A percentile compares a stretch with the other conserved stretches of the same genome.
Conservation (phyloP, 1,140 invertebrate species). For the Brachionus manjavacas region DNA sequence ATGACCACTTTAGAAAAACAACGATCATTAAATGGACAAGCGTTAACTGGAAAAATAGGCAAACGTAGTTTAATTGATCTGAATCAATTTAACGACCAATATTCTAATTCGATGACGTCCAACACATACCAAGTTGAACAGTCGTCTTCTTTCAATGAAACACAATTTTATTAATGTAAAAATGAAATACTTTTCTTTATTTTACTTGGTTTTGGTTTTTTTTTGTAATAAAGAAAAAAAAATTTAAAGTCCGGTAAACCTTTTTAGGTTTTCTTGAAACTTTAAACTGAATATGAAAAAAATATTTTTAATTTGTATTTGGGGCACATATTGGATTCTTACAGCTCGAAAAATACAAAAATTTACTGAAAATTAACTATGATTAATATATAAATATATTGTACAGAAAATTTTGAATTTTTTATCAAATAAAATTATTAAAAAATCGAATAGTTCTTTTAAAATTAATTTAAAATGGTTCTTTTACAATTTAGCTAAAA, state of each 20-base stretch:
- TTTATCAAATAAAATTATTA: not conserved
- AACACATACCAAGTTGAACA: not conserved
- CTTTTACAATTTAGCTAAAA: too few species aligned
- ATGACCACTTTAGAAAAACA: constrained; percentile 13
- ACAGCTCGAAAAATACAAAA: not conserved
- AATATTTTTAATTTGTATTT: not conserved
- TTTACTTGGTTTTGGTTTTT: constrained; percentile 21
- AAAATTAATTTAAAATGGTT: too few species aligned
- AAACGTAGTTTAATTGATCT: constrained; percentile 25
- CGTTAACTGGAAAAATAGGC: not conserved
- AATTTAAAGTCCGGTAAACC: constrained; percentile 1
- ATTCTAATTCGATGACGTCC: not conserved
- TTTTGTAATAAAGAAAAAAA: constrained; percentile 23
- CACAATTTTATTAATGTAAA: not conserved
- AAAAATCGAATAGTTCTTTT: not conserved
- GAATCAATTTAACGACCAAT: constrained; percentile 5
- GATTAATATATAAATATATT: not conserved
- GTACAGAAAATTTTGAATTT: not conserved
- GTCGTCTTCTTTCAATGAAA: constrained; percentile 12
- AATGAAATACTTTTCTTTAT: not conserved
- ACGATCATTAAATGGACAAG: not conserved
- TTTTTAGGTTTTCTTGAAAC: constrained; percentile 9
- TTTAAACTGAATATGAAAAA: constrained; percentile 24
- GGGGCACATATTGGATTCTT: not conserved
- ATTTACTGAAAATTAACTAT: not conserved